Conservation (phyloP, 2,113 vertebrate genomes). For the Rhabdornis inornatus region DNA sequence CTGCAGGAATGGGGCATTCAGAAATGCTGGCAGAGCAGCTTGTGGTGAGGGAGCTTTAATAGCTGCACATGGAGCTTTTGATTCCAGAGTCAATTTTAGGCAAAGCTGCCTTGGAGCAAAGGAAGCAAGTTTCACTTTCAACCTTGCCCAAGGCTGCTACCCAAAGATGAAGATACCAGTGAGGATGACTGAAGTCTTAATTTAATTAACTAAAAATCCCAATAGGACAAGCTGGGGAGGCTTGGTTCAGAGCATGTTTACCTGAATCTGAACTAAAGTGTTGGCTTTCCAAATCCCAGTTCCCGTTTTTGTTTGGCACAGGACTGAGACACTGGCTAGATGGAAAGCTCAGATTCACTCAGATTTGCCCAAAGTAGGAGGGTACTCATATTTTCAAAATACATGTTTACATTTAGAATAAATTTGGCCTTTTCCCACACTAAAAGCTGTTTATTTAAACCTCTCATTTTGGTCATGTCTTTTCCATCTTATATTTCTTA, state of each 20-base stretch:
- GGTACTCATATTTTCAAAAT: not conserved
- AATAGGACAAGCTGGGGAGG: not conserved
- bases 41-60: constrained; percentile 26
- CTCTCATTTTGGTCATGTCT: constrained; percentile 52
- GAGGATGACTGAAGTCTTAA: not conserved
- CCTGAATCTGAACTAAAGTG: not conserved
- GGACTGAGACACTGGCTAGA: not conserved
- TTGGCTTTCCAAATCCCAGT: not conserved
- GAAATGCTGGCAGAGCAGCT: constrained; percentile 30
- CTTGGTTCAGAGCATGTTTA: not conserved
- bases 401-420: constrained; percentile 2
- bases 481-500: constrained; percentile 46
- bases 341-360: not conserved
- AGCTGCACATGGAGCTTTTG: constrained; percentile 34
- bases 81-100: not conserved
- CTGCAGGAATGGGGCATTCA: not conserved
- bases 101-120: constrained; percentile 17
- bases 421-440: constrained; percentile 26
- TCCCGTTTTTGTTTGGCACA: not conserved
- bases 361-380: not conserved
- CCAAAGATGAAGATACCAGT: not conserved
- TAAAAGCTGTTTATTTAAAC: constrained; percentile 33
- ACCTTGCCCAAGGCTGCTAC: constrained; percentile 8
- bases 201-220: constrained; percentile 19
- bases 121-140: constrained; percentile 46